Percentiles rank a stretch among this genome's conserved stretches.
phyloP scores from a whole-genome alignment of 2,888 invertebrate genomes.

The Metopia argyrocephala region DNA sequence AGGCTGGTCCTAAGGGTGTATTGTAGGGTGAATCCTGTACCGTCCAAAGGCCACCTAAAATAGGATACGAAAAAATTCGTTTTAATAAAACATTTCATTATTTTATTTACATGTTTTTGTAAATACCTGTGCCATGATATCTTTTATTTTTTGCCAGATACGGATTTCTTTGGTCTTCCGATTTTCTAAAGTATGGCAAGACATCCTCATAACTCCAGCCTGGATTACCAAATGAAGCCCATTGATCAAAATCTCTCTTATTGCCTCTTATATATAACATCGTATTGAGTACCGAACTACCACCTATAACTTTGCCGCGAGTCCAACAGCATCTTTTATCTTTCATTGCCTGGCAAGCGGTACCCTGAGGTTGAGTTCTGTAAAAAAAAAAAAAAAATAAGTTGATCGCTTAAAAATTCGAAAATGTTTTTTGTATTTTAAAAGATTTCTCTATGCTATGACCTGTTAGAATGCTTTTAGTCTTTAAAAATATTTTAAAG shows the following conservation, averaged over 20 bases:
- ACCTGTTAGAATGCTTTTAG: too few species aligned
- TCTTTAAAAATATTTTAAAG: too few species aligned
- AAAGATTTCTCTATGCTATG: too few species aligned
- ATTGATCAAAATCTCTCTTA: conserved; percentile 90
- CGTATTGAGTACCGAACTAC: conserved; percentile 91
- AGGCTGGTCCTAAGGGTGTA: conserved; percentile 90
- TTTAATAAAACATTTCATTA: background rate
- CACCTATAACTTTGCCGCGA: conserved; percentile 92
- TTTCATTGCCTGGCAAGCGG: conserved; percentile 92
- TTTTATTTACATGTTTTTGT: background rate
- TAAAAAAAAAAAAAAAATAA: conserved; percentile 69
- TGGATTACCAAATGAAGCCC: conserved; percentile 90
- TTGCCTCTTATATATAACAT: conserved; percentile 96
- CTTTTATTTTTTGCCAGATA: conserved; percentile 87
- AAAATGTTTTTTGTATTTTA: too few species aligned
- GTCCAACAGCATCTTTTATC: conserved; percentile 93
- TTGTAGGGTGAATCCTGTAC: conserved; percentile 78
- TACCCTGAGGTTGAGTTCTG: conserved; percentile 89
- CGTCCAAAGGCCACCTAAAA: conserved; percentile 78
- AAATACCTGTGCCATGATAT: conserved; percentile 85
- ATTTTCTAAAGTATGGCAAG: conserved; percentile 91
- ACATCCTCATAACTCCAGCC: conserved; percentile 93
- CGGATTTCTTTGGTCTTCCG: conserved; percentile 92
- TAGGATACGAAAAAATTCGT: background rate
- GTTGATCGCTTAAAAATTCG: background rate